Conservation (phyloP, 2,888 invertebrate genomes). For the Andrena dorsata region DNA sequence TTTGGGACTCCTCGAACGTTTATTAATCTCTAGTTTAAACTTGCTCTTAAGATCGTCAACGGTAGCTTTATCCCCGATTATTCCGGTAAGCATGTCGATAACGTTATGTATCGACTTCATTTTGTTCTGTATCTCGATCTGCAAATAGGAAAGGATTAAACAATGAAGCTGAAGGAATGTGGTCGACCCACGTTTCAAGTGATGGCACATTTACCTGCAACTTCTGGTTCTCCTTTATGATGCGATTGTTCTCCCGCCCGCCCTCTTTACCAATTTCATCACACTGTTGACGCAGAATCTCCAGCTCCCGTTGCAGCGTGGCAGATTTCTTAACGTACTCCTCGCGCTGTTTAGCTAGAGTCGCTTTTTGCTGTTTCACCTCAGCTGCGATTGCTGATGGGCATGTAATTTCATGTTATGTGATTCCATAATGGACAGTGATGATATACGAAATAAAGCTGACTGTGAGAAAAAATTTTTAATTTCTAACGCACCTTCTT, state of each 20-base stretch:
- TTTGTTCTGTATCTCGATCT: constrained; percentile 92
- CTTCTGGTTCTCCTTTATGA: constrained; percentile 93
- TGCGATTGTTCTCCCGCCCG: constrained; percentile 91
- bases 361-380: constrained; percentile 93
- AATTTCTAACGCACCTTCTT: constrained; percentile 84
- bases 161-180: background rate
- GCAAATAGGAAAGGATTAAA: constrained; percentile 80
- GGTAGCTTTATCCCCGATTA: constrained; percentile 91
- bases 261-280: constrained; percentile 91
- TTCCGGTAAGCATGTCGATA: constrained; percentile 94
- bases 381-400: constrained; percentile 91
- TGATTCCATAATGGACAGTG: too few relatives aligned
- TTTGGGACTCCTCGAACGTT: constrained; percentile 80
- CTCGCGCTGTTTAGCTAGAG: constrained; percentile 92
- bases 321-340: constrained; percentile 92
- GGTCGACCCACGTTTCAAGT: background rate
- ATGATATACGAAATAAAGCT: background rate
- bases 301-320: constrained; percentile 91
- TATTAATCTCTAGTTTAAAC: constrained; percentile 79
- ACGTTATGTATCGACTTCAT: constrained; percentile 94
- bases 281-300: constrained; percentile 92
- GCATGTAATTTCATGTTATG: constrained; percentile 51
- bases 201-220: constrained; percentile 89
- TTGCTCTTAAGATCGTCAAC: constrained; percentile 83
- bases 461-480: background rate